Evolutionary conservation across 2,888 invertebrate genomes (phyloP), one percentile per base, ranked within the genome.

Genomic region (Eulithis prunata): DNA sequence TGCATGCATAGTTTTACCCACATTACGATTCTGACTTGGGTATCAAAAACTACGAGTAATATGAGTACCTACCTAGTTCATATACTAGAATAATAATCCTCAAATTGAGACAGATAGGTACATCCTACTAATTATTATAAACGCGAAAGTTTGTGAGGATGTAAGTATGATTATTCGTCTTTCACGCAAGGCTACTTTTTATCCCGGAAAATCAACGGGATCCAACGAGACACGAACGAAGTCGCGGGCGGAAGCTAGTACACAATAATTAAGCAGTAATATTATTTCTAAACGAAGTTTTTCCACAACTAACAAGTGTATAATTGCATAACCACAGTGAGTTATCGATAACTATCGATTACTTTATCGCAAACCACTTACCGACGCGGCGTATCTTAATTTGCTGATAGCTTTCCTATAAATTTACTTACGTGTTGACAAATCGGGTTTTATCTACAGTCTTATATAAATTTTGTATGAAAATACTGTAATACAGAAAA

Each of bases 351-450:
- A 32, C 61, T 64, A 64, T 71, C 64, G 63, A 69, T 72, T 68
- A 68, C 51, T 57, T 66, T 68, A 68, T 63, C 66, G 53, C 49
- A 36, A 64, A 49, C 36, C 61, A 66, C 68, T 70, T 53, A 52
- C 49, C 38, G 49, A 58, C 57, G 64, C 13, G 59, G 14, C 49
- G 45, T 71, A 70, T 72, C 69, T 57, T 58, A 62, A 63, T 61
- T 69, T 62, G 49, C 64, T 63, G 63, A 71, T 72, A 68, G 52
- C 53, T 68, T 72, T 69, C 64, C 59, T 63, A 65, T 58, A 71
- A 64, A 51, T 63, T 57, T 47, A 61, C 61, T 51, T 64, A 68
- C 32, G 32, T 57, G 63, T 60, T 63, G 46, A 56, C 47, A 63
- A 67, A 63, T 67, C 56, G 56, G 41, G 52, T 56, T 58, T 49